phyloP scores from a whole-genome alignment of 2,888 invertebrate genomes.

The Rhaphigaster nebulosa region DNA sequence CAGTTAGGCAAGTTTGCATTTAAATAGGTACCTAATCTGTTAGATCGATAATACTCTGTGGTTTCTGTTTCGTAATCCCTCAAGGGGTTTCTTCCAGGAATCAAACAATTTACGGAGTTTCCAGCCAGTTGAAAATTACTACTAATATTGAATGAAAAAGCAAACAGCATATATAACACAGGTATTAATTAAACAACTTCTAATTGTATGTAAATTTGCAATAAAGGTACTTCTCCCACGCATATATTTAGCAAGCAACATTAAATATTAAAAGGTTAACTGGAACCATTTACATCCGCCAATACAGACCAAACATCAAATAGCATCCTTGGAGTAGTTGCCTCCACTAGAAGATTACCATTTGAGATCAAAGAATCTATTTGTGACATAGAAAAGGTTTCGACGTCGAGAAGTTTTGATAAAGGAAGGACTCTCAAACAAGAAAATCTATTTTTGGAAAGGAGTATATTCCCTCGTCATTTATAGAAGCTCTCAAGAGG shows the following conservation, averaged over 20 bases:
- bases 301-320: not conserved
- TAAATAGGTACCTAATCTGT: not conserved
- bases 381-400: not conserved
- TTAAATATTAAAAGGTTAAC: not conserved
- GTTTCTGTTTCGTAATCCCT: not conserved
- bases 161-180: not conserved
- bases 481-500: not conserved
- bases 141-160: not conserved
- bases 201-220: not conserved
- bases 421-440: not conserved
- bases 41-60: not conserved
- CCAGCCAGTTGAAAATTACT: not conserved
- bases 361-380: conserved; percentile 16
- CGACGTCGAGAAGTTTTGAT: conserved; percentile 23
- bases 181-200: not conserved
- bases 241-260: not conserved
- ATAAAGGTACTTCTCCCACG: too few species aligned
- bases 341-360: conserved; percentile 19
- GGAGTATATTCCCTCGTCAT: not conserved
- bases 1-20: not conserved
- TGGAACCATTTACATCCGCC: not conserved
- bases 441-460: conserved; percentile 9
- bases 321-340: not conserved
- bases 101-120: not conserved
- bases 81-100: not conserved